Evolutionary conservation across 2,113 vertebrate genomes (phyloP).

Genomic region (Heliornis fulica): DNA sequence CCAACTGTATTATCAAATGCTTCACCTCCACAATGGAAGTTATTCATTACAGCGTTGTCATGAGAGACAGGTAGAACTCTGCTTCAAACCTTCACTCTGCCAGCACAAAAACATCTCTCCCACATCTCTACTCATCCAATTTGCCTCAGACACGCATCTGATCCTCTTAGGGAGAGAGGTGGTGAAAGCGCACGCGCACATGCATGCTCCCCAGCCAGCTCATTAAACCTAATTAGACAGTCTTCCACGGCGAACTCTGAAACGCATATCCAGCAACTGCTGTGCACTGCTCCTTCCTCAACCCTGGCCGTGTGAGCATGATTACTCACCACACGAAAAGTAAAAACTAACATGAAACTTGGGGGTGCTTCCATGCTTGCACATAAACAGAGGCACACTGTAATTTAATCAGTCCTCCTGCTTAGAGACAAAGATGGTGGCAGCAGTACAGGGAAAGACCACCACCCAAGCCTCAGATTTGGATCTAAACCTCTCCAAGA

Average conservation of each 20-base stretch:
- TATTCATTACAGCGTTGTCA: not conserved
- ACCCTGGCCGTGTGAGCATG: not conserved
- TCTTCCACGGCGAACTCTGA: constrained; percentile 26
- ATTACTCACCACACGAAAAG: constrained; percentile 31
- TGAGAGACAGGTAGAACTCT: not conserved
- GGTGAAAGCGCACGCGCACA: not conserved
- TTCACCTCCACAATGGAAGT: not conserved
- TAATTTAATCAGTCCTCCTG: not conserved
- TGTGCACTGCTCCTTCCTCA: constrained; percentile 15
- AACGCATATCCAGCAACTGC: constrained; percentile 20
- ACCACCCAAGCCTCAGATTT: not conserved
- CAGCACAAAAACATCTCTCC: not conserved
- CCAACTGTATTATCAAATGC: not conserved
- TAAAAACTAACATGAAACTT: not conserved
- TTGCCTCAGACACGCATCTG: not conserved
- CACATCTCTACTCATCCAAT: not conserved
- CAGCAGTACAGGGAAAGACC: not conserved
- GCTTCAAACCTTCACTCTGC: not conserved
- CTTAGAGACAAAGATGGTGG: not conserved
- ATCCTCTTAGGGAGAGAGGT: not conserved
- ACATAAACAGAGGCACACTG: not conserved
- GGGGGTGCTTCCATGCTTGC: not conserved
- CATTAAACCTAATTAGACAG: constrained; percentile 41
- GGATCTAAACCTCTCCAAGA: not conserved
- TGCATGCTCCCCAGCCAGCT: constrained; percentile 30